These are phyloP conservation scores for Clarias magur DNA, from an alignment of 2,113 vertebrate species.

Conservation along the genomic window DNA sequence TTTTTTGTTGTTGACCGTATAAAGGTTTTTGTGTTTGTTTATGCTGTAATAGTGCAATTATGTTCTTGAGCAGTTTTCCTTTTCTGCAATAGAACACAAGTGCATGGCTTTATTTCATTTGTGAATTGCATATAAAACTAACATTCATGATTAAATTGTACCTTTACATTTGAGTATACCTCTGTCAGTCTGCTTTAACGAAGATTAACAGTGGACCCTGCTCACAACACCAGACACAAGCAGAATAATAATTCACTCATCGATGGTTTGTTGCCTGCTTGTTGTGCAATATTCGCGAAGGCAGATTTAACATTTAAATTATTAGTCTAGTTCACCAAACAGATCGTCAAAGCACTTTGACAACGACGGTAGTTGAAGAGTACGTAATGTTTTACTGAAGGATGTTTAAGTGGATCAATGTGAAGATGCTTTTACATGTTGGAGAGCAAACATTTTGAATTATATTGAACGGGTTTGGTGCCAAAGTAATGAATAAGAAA, in stretches of 20 bases:
- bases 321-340: background rate
- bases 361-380: background rate
- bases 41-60: background rate
- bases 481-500: background rate
- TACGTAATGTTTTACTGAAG: background rate
- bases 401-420: background rate
- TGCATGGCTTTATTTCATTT: background rate
- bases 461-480: background rate
- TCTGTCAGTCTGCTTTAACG: background rate
- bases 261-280: background rate
- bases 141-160: constrained; percentile 12
- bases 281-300: background rate
- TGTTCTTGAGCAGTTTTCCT: background rate
- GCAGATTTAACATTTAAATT: background rate
- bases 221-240: background rate
- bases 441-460: background rate
- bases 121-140: background rate
- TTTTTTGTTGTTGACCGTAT: background rate
- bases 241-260: background rate
- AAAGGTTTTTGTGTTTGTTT: background rate
- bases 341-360: background rate
- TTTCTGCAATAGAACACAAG: background rate
- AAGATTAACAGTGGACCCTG: background rate
- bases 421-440: background rate
- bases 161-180: constrained; percentile 16